Conservation (phyloP, 2,113 vertebrate genomes). For the western clawed frog (Xenopus tropicalis) region DNA sequence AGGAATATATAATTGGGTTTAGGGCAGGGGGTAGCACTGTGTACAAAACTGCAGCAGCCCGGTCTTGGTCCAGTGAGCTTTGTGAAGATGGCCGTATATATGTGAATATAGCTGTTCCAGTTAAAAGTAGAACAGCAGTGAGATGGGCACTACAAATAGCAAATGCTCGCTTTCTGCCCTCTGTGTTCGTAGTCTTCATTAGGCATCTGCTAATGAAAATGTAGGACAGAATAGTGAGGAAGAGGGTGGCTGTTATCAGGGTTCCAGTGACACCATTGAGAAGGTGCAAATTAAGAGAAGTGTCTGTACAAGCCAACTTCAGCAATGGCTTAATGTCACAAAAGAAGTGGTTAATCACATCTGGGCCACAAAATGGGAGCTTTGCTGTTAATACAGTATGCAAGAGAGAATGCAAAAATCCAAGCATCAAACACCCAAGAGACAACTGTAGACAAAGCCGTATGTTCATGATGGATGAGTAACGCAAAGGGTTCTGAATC, state of each 20-base stretch:
- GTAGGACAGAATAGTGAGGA: constrained; percentile 16
- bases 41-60: constrained; percentile 42
- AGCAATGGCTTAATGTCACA: constrained; percentile 10
- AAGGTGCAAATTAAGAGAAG: constrained; percentile 1
- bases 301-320: constrained; percentile 5
- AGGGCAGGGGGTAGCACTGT: constrained; percentile 42
- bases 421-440: background rate
- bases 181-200: constrained; percentile 7
- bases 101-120: constrained; percentile 27
- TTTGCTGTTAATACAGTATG: background rate
- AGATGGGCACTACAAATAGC: constrained; percentile 24
- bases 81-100: constrained; percentile 31
- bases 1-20: constrained; percentile 31
- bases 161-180: constrained; percentile 10
- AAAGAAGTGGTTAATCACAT: constrained; percentile 19
- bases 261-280: constrained; percentile 8
- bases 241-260: background rate
- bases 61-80: constrained; percentile 43
- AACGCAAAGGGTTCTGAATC: constrained; percentile 15
- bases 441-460: background rate
- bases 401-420: constrained; percentile 1
- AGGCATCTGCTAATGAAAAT: constrained; percentile 8
- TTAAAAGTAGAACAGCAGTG: constrained; percentile 46
- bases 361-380: constrained; percentile 20
- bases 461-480: constrained; percentile 8